phyloP scores from a whole-genome alignment of 2,113 vertebrate species.

The Peromyscus californicus region DNA sequence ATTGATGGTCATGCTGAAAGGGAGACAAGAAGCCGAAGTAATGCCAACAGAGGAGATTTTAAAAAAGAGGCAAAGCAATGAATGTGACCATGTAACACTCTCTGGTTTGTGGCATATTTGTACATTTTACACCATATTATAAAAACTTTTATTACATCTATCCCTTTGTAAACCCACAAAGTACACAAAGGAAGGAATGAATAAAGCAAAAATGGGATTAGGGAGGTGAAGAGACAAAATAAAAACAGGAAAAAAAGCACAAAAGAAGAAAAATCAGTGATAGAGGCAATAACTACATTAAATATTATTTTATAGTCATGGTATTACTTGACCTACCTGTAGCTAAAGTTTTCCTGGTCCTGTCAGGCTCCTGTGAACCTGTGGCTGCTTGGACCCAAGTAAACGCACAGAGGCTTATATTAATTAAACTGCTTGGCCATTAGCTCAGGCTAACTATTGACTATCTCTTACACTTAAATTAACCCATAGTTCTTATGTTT shows the following conservation, averaged over 20 bases:
- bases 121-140: not conserved
- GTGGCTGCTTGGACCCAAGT: too few relatives aligned
- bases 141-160: not conserved
- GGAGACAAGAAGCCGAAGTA: not conserved
- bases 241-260: not conserved
- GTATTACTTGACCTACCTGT: not conserved
- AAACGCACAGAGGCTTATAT: too few relatives aligned
- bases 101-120: not conserved
- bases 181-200: not conserved
- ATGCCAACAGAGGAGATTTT: not conserved
- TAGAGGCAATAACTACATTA: not conserved
- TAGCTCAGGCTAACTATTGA: too few relatives aligned
- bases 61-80: not conserved
- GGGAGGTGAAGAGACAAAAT: not conserved
- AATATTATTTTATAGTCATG: not conserved
- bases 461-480: too few relatives aligned
- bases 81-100: not conserved
- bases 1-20: not conserved
- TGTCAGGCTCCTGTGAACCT: too few relatives aligned
- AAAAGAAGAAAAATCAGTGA: not conserved
- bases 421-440: too few relatives aligned
- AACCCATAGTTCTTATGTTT: too few relatives aligned
- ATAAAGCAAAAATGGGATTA: not conserved
- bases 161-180: not conserved
- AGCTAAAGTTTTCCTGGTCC: too few relatives aligned